Conservation (phyloP, 2,888 invertebrate genomes). For the Sturmia bella region DNA sequence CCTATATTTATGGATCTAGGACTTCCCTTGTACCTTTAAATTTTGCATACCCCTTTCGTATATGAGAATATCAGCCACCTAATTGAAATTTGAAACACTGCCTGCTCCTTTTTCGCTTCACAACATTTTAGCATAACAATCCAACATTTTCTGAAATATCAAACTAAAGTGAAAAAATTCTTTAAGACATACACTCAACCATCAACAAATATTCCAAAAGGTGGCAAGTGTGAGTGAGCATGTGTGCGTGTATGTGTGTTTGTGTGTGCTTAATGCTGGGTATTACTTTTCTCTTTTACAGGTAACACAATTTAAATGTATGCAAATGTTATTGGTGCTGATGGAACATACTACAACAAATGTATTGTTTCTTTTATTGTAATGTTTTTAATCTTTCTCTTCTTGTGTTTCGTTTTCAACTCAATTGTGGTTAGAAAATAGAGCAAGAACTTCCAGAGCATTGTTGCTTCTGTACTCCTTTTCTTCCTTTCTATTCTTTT, state of each 20-base stretch:
- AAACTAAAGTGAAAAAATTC: slow-evolving; percentile 18
- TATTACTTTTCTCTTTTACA: slow-evolving; percentile 27
- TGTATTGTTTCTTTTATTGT: slow-evolving; percentile 52
- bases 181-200: not conserved
- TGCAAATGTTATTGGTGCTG: slow-evolving; percentile 67
- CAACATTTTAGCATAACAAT: slow-evolving; percentile 9
- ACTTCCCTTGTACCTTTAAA: too few relatives aligned
- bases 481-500: not conserved
- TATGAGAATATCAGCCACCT: too few relatives aligned
- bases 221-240: not conserved
- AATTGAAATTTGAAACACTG: not conserved
- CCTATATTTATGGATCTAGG: too few relatives aligned
- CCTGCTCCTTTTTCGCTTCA: not conserved
- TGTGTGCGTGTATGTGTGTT: not conserved
- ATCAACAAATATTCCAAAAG: not conserved
- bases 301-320: slow-evolving; percentile 60
- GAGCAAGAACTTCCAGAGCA: not conserved
- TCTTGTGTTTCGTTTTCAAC: slow-evolving; percentile 17
- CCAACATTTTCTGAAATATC: not conserved
- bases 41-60: too few relatives aligned
- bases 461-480: not conserved
- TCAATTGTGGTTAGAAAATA: slow-evolving; percentile 27
- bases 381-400: slow-evolving; percentile 38
- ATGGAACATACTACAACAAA: slow-evolving; percentile 47
- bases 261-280: not conserved